These are phyloP conservation scores for Trachythela sp. DNA, from an alignment of 64 coral and sea anemone species.

Conservation along the genomic window DNA sequence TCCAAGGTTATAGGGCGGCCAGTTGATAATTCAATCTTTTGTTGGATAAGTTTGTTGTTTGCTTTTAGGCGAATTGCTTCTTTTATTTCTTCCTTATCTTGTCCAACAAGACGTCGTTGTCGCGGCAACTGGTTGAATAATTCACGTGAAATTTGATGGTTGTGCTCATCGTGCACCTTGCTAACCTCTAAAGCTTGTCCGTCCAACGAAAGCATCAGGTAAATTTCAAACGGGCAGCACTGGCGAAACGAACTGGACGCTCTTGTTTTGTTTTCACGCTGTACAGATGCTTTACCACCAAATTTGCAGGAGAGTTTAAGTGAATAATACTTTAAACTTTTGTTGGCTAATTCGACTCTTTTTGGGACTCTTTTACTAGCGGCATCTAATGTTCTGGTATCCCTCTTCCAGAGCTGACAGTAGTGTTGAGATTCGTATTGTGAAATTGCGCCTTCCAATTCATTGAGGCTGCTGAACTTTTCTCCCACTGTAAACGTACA, in stretches of 20 bases:
- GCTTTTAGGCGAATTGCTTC: constrained; percentile 35
- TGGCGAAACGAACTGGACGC: not conserved
- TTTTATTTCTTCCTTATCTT: constrained; percentile 21
- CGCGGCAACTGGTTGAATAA: not conserved
- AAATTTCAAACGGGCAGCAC: constrained; percentile 13
- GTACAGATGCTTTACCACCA: not conserved
- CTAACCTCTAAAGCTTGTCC: not conserved
- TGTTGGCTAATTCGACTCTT: not conserved
- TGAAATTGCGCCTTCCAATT: not conserved
- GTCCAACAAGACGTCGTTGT: too few species aligned
- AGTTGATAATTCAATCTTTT: constrained; percentile 45
- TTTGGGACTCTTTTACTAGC: not conserved
- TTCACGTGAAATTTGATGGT: not conserved
- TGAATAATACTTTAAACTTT: not conserved
- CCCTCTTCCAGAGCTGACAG: not conserved
- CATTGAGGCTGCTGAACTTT: not conserved
- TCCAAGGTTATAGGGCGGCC: constrained; percentile 43
- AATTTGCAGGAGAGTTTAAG: not conserved
- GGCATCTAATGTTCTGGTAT: too few species aligned
- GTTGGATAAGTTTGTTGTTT: constrained; percentile 34
- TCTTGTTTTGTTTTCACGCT: not conserved
- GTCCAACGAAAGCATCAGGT: not conserved
- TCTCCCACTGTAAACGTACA: not conserved
- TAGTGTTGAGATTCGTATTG: not conserved
- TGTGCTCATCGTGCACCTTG: not conserved